Conservation (phyloP, 2,888 invertebrate species). For the Coecobrya sp. region DNA sequence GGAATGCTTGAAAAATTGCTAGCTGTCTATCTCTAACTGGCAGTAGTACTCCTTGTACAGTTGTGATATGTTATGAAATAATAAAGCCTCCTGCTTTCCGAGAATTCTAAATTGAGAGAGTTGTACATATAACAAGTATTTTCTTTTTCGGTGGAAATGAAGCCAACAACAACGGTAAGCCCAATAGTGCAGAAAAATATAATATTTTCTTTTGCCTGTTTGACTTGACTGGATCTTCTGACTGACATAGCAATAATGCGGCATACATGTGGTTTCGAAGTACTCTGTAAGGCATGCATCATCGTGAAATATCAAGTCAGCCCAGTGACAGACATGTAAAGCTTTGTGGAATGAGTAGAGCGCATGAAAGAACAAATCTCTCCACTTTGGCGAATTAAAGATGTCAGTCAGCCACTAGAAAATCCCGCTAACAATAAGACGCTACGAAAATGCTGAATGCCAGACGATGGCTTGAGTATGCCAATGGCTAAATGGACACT, state of each 20-base stretch:
- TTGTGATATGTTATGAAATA: background rate
- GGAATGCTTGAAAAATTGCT: constrained; percentile 45
- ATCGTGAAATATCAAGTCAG: constrained; percentile 29
- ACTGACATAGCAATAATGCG: background rate
- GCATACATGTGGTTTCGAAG: background rate
- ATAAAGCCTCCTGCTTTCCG: background rate
- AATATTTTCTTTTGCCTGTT: background rate
- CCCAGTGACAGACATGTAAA: constrained; percentile 29
- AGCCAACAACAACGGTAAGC: background rate
- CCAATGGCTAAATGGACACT: constrained; percentile 17
- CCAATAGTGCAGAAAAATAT: background rate
- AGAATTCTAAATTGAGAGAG: background rate
- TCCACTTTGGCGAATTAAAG: constrained; percentile 57
- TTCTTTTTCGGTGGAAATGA: background rate
- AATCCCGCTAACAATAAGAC: constrained; percentile 30
- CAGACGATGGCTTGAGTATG: background rate
- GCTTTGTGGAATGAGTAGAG: background rate
- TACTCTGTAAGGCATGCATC: background rate
- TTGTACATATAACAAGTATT: too few relatives aligned
- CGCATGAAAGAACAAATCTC: constrained; percentile 28
- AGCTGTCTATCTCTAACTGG: constrained; percentile 41
- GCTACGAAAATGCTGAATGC: background rate
- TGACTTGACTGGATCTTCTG: constrained; percentile 19
- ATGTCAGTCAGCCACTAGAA: constrained; percentile 52
- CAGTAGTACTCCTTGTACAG: background rate